Base-by-base conservation (phyloP, 2,888 invertebrate species). In the Cheiracanthium punctorium region DNA sequence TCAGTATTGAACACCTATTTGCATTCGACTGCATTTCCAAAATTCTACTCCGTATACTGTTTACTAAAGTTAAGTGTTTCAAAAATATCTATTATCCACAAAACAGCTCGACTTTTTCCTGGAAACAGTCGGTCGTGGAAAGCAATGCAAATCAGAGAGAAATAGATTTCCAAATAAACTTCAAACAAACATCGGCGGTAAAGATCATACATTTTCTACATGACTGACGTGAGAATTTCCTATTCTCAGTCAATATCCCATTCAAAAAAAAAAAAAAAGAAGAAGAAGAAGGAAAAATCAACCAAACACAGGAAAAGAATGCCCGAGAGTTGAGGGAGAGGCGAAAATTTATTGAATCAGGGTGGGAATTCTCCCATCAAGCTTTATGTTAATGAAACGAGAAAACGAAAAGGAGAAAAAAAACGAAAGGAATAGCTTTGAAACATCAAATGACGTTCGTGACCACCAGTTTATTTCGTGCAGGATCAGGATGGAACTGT, bases 311-410 rank as follows among this genome's bases (percentile, higher is more conserved):
- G 2, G 48, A 17, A 17, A 48, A 48, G n/a, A n/a, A 48, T 48
- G 17, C 48, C 14, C 7, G 17, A n/a, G n/a, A n/a, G n/a, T n/a
- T n/a, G n/a, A 48, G 17, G 17, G 17, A 10, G 33, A 2, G 28
- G 65, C 17, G 67, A 72, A 74, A 80, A 67, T 48, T 67, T 67
- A 80, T 74, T 80, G 73, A 73, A 73, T 80, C 32, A 48, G 24
- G 33, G 48, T 24, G 41, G 37, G 64, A 69, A 32, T 20, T 74
- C 73, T 73, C 73, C 73, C 67, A 73, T 80, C 73, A 80, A 41
- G 48, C 73, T 80, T 80, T 80, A 80, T 80, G 80, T 67, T 80
- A 80, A 80, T 74, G 65, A 67, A 43, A 58, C 30, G 30, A 65
- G 29, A 30, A 69, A 72, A 73, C 48, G 41, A 65, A 32, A 58